A percentile compares a stretch with the other conserved stretches of the same genome.
These are phyloP conservation scores for Spizella passerina DNA, from an alignment of 2,797 vertebrate species.

Conservation along the genomic window DNA sequence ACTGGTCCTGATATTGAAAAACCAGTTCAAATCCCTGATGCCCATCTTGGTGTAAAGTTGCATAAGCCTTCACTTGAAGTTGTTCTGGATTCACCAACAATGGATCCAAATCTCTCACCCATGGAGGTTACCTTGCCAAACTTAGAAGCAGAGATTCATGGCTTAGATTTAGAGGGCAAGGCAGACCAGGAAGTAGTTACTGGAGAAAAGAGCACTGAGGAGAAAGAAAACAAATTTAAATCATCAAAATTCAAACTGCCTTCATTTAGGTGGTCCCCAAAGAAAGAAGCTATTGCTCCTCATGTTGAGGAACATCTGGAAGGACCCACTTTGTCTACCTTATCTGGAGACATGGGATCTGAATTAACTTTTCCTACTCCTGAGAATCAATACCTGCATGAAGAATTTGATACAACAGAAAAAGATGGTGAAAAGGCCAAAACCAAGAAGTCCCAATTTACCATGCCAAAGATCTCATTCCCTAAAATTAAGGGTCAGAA, in stretches of 20 bases:
- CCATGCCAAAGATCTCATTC: slow-evolving; percentile 54
- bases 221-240: slow-evolving; percentile 60
- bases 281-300: slow-evolving; percentile 31
- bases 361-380: background rate
- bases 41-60: background rate
- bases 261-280: slow-evolving; percentile 66
- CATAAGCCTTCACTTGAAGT: background rate
- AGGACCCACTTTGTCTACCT: background rate
- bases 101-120: background rate
- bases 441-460: slow-evolving; percentile 34
- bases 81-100: background rate
- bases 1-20: background rate
- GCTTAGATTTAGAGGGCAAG: background rate
- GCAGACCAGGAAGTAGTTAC: background rate
- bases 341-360: background rate
- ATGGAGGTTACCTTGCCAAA: background rate
- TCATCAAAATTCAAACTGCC: slow-evolving; percentile 69
- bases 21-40: background rate
- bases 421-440: background rate
- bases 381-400: background rate
- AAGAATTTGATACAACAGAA: background rate
- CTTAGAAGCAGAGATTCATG: background rate
- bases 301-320: background rate
- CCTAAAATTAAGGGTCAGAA: slow-evolving; percentile 57
- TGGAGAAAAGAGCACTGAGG: background rate